phyloP scores from a whole-genome alignment of 2,888 invertebrate species.

The Chrysina gloriosa region DNA sequence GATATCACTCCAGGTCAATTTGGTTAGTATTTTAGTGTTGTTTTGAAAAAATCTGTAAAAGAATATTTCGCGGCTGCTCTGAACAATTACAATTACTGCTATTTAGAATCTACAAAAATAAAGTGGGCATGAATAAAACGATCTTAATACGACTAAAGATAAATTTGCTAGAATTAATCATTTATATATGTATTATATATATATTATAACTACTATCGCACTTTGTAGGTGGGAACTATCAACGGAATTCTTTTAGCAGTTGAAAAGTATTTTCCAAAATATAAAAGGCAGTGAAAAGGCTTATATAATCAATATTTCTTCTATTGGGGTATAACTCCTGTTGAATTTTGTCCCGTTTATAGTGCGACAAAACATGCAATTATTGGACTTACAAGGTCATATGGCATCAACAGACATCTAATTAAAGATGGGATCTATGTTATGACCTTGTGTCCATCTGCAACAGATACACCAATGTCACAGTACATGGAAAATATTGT shows the following conservation, averaged over 20 bases:
- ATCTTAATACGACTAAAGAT: too few species aligned
- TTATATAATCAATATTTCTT: constrained; percentile 9
- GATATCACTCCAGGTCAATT: constrained; percentile 10
- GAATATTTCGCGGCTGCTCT: neutral
- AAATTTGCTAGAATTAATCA: too few species aligned
- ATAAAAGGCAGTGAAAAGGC: constrained; percentile 17
- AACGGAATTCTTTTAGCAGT: constrained; percentile 11
- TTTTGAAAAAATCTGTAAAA: neutral
- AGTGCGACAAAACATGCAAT: constrained; percentile 16
- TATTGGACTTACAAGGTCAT: constrained; percentile 15
- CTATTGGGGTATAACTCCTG: neutral
- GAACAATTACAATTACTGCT: too few species aligned
- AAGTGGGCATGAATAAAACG: too few species aligned
- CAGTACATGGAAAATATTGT: neutral
- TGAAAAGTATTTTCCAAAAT: constrained; percentile 21
- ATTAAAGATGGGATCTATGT: neutral
- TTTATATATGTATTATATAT: too few species aligned
- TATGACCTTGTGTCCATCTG: constrained; percentile 2
- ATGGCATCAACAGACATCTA: constrained; percentile 18
- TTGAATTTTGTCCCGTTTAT: constrained; percentile 1
- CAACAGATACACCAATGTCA: neutral
- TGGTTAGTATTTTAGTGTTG: neutral
- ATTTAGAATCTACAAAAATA: too few species aligned
- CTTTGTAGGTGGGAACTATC: neutral
- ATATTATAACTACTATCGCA: too few species aligned